Percentiles rank a stretch among this genome's conserved stretches.
Evolutionary conservation across 2,113 vertebrate species (phyloP).

Genomic region (Lophura nycthemera): DNA sequence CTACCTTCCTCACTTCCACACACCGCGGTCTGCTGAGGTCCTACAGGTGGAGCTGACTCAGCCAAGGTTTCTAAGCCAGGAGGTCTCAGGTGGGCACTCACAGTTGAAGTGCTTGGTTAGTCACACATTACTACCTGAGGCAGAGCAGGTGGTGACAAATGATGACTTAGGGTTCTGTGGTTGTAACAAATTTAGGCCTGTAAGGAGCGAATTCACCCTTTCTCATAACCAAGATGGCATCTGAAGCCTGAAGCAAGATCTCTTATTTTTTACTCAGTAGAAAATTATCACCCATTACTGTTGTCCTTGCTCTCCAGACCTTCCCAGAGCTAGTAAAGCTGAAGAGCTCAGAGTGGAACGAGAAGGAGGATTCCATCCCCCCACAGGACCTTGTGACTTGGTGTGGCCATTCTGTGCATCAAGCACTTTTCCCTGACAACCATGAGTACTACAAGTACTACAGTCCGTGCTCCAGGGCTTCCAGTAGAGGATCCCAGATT

Average conservation of each 20-base stretch:
- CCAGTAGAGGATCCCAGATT: background rate
- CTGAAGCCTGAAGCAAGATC: background rate
- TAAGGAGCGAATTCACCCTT: background rate
- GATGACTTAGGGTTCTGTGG: background rate
- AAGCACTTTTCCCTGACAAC: background rate
- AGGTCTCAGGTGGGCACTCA: background rate
- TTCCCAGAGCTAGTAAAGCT: background rate
- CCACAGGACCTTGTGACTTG: fast-evolving
- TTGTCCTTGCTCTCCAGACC: background rate
- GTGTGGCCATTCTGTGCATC: fast-evolving
- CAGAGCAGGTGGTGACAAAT: background rate
- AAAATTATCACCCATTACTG: background rate
- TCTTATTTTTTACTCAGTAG: background rate
- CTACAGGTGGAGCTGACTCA: background rate
- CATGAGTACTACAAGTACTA: background rate
- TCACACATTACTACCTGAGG: background rate
- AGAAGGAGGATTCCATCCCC: background rate
- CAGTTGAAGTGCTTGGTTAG: background rate
- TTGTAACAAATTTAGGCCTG: background rate
- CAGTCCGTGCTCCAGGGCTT: background rate
- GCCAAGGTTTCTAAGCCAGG: background rate
- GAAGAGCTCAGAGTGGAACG: background rate
- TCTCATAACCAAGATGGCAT: background rate
- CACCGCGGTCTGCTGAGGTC: background rate
- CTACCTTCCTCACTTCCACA: background rate